Conservation (phyloP, 2,113 vertebrate species). For the Abramis brama region DNA sequence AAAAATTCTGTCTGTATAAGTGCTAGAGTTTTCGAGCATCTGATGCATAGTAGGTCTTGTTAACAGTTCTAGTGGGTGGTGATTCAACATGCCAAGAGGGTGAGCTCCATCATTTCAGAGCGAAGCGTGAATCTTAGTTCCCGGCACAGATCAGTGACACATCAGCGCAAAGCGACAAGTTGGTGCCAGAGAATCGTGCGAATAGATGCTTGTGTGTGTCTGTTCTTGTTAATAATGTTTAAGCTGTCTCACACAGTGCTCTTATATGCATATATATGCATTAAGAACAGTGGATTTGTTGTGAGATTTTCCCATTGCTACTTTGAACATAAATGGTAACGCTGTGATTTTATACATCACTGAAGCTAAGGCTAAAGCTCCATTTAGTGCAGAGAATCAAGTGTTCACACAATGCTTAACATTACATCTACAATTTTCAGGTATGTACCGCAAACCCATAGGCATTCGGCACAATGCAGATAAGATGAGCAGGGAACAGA, state of each 20-base stretch:
- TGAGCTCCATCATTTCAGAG: constrained; percentile 57
- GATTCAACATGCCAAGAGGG: constrained; percentile 54
- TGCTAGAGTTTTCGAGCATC: constrained; percentile 55
- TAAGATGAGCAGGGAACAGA: constrained; percentile 57
- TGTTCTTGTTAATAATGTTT: constrained; percentile 18
- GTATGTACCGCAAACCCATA: constrained; percentile 12
- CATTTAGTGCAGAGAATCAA: not conserved
- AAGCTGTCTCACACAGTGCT: not conserved
- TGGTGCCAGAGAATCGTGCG: constrained; percentile 43
- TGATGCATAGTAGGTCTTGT: constrained; percentile 56
- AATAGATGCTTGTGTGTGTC: constrained; percentile 17
- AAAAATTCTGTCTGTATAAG: constrained; percentile 51
- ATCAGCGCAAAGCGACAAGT: constrained; percentile 46
- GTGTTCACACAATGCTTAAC: not conserved
- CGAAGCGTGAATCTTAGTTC: constrained; percentile 53
- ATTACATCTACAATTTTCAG: constrained; percentile 7
- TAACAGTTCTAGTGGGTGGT: constrained; percentile 51
- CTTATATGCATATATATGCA: not conserved
- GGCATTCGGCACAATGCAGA: constrained; percentile 27
- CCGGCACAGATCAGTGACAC: constrained; percentile 52
- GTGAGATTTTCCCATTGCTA: not conserved
- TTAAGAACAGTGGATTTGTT: not conserved
- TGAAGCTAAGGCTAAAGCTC: not conserved
- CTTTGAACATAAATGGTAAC: not conserved
- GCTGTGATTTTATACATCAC: not conserved